A percentile compares a stretch with the other conserved stretches of the same genome.
phyloP scores from a whole-genome alignment of 2,797 vertebrate genomes.

The Microchirus variegatus region DNA sequence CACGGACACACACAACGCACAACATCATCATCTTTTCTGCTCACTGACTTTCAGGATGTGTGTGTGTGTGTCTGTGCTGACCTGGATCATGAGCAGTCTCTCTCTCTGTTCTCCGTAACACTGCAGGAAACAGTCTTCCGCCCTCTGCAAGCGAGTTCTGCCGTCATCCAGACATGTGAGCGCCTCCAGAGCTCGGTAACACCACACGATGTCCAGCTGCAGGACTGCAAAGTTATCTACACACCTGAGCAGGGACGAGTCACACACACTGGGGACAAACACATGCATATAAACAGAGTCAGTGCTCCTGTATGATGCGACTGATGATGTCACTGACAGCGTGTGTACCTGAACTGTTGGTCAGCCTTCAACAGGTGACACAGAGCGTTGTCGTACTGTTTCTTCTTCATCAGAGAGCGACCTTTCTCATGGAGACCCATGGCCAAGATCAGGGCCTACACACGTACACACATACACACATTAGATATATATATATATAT shows the following conservation, averaged over 20 bases:
- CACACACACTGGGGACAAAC: constrained; percentile 81
- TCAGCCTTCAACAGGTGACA: constrained; percentile 91
- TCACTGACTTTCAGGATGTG: too few relatives aligned
- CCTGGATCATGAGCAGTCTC: constrained; percentile 91
- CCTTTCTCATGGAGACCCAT: constrained; percentile 98
- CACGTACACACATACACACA: neutral
- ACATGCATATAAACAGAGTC: neutral
- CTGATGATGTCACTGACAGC: neutral
- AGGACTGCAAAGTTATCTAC: constrained; percentile 95
- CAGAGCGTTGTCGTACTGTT: constrained; percentile 87
- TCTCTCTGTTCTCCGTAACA: constrained; percentile 91
- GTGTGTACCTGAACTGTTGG: constrained; percentile 88
- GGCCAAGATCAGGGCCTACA: constrained; percentile 91
- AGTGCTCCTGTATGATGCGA: neutral
- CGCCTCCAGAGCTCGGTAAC: constrained; percentile 87
- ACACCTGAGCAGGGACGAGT: constrained; percentile 81
- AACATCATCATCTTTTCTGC: too few relatives aligned
- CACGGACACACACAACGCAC: neutral
- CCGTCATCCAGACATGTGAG: constrained; percentile 89
- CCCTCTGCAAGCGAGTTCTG: constrained; percentile 83
- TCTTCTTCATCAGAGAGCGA: constrained; percentile 93
- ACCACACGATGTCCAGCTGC: constrained; percentile 97
- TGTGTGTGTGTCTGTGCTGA: constrained; percentile 38
- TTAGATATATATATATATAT: too few relatives aligned
- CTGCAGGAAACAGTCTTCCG: constrained; percentile 87